Evolutionary conservation across 2,888 invertebrate genomes (phyloP).

Genomic region (Plutella xylostella): DNA sequence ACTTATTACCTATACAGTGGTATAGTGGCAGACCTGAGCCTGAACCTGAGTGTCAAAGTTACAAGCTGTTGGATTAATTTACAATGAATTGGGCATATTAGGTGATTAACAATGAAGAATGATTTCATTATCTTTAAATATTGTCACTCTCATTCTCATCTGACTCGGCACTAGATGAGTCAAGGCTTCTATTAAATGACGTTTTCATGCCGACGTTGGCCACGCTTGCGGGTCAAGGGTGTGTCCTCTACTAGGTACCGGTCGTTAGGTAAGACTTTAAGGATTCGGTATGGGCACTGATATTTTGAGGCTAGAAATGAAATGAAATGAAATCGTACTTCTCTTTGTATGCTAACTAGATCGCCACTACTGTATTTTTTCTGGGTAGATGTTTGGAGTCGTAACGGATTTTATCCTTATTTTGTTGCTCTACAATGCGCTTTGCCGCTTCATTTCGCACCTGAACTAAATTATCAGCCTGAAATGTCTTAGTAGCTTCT

Average conservation of each 20-base stretch:
- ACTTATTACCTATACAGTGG: no score
- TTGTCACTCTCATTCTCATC: no score
- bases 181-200: no score
- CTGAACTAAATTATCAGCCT: not conserved
- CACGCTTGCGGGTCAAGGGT: not conserved
- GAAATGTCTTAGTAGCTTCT: not conserved
- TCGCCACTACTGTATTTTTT: not conserved
- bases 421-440: not conserved
- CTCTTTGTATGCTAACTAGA: not conserved
- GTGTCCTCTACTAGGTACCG: not conserved
- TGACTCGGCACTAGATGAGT: no score
- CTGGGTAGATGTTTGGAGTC: not conserved
- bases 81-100: no score
- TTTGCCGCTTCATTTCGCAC: not conserved
- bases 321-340: not conserved
- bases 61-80: no score
- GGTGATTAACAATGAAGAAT: no score
- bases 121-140: no score
- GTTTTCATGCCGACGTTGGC: no score
- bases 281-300: constrained; percentile 5
- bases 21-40: no score
- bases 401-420: not conserved
- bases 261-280: constrained; percentile 1
- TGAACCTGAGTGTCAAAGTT: no score
- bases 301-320: constrained; percentile 4